Evolutionary conservation across 2,113 vertebrate genomes (phyloP).

Genomic region (Zeus faber): DNA sequence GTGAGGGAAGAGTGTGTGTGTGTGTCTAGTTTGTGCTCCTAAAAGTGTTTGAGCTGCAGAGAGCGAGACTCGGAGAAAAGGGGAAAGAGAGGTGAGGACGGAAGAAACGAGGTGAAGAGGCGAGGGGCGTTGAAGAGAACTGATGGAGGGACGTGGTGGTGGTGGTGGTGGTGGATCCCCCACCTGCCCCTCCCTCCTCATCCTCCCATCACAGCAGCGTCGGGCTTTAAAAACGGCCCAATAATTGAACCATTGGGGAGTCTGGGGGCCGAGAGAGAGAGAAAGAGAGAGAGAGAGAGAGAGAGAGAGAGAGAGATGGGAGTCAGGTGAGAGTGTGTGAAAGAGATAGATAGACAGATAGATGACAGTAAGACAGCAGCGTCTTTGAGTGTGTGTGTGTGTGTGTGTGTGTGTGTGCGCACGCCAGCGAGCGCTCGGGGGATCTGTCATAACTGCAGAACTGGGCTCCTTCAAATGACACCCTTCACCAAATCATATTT

Average conservation of each 20-base stretch:
- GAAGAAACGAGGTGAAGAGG: too few species aligned
- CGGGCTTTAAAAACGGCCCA: slow-evolving; percentile 55
- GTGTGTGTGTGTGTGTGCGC: slow-evolving; percentile 21
- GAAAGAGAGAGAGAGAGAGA: slow-evolving; percentile 49
- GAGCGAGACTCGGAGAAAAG: slow-evolving; percentile 6
- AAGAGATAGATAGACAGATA: too few species aligned
- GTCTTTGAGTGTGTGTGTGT: slow-evolving; percentile 24
- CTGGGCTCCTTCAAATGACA: slow-evolving; percentile 50
- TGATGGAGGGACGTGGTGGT: too few species aligned
- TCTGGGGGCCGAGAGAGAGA: too few species aligned
- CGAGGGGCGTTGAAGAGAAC: too few species aligned
- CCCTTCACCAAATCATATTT: slow-evolving; percentile 59
- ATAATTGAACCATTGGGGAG: slow-evolving; percentile 53
- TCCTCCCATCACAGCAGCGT: slow-evolving; percentile 37
- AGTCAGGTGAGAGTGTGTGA: slow-evolving; percentile 16
- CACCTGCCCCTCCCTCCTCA: slow-evolving; percentile 7
- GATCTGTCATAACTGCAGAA: slow-evolving; percentile 57
- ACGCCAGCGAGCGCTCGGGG: slow-evolving; percentile 20
- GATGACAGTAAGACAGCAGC: too few species aligned
- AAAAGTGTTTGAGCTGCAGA: too few species aligned
- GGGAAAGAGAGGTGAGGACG: slow-evolving; percentile 7
- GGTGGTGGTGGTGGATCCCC: slow-evolving; percentile 19
- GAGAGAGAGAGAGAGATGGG: slow-evolving; percentile 8
- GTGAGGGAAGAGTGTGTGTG: too few species aligned
- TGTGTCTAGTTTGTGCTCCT: too few species aligned